A percentile compares a stretch with the other conserved stretches of the same genome.
phyloP scores from a whole-genome alignment of 1,140 invertebrate species.

The Megalopta genalis region DNA sequence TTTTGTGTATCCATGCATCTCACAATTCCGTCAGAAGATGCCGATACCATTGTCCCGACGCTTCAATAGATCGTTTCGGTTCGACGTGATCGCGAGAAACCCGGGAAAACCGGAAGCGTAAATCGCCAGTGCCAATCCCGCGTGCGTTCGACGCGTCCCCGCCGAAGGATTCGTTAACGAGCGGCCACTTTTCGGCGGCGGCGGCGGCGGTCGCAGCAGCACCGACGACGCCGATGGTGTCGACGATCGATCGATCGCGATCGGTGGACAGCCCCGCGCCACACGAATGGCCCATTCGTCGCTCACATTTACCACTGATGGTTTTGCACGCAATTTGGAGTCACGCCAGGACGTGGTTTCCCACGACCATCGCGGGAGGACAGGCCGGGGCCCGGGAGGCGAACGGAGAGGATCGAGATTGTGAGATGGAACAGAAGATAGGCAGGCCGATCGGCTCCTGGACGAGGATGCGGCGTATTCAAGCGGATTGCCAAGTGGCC shows the following conservation, averaged over 20 bases:
- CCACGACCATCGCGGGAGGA: slow-evolving; percentile 59
- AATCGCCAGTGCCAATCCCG: not conserved
- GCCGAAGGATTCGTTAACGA: slow-evolving; percentile 32
- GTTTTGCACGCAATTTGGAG: slow-evolving; percentile 68
- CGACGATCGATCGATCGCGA: slow-evolving; percentile 57
- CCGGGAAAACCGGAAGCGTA: not conserved
- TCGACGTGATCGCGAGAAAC: not conserved
- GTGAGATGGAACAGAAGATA: slow-evolving; percentile 63
- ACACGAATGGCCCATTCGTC: slow-evolving; percentile 48
- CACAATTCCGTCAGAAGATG: too few relatives aligned
- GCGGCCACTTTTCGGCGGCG: slow-evolving; percentile 13
- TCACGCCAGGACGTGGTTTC: slow-evolving; percentile 64
- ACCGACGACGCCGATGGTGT: too few relatives aligned
- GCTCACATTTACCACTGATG: slow-evolving; percentile 63
- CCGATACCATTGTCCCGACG: too few relatives aligned
- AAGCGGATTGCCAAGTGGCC: slow-evolving; percentile 62
- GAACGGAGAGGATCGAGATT: slow-evolving; percentile 29
- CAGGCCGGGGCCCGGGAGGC: slow-evolving; percentile 17
- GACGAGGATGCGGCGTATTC: slow-evolving; percentile 59
- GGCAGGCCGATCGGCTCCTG: slow-evolving; percentile 59
- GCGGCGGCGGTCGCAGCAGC: too few relatives aligned
- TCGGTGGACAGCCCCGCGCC: slow-evolving; percentile 18
- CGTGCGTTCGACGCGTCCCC: not conserved
- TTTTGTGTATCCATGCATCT: too few relatives aligned
- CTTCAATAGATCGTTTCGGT: not conserved